Percentiles rank a stretch among this genome's conserved stretches.
Evolutionary conservation across 2,888 invertebrate genomes (phyloP).

Genomic region (Sinohyriopsis cumingii): DNA sequence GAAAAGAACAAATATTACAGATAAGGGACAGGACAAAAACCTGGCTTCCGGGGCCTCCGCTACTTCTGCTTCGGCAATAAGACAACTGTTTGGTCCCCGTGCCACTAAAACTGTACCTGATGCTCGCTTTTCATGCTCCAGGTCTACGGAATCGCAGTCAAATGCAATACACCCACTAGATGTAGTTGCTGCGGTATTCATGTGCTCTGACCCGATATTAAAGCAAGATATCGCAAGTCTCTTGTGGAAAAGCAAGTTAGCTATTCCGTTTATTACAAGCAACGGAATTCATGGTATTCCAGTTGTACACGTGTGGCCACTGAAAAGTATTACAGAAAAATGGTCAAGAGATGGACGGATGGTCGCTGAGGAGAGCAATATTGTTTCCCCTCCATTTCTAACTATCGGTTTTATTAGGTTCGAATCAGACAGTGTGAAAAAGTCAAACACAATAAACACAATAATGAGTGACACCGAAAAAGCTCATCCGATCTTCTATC

Average conservation of each 20-base stretch:
- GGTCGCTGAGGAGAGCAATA: not conserved
- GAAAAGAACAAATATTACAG: no score
- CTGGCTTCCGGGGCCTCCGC: no score
- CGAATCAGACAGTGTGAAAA: slow-evolving; percentile 1
- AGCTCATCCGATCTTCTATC: slow-evolving; percentile 14
- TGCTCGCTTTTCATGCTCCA: no score
- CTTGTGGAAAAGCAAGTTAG: slow-evolving; percentile 14
- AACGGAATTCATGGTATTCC: not conserved
- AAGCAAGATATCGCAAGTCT: slow-evolving; percentile 11
- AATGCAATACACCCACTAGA: slow-evolving; percentile 12
- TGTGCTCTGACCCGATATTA: slow-evolving; percentile 14
- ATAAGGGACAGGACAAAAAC: no score
- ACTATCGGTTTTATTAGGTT: slow-evolving; percentile 5
- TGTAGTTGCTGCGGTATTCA: slow-evolving; percentile 7
- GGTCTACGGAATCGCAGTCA: no score
- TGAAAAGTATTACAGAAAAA: not conserved
- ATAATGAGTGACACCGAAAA: slow-evolving; percentile 6
- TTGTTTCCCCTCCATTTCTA: not conserved
- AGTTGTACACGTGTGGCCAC: slow-evolving; percentile 5
- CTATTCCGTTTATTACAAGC: slow-evolving; percentile 5
- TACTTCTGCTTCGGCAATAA: no score
- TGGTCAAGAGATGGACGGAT: no score
- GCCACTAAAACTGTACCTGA: no score
- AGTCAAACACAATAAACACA: slow-evolving; percentile 7
- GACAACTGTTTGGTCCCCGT: no score